Percentiles rank a stretch among this genome's conserved stretches.
Evolutionary conservation across 2,888 invertebrate genomes (phyloP).

Genomic region (Palloptera scutellata): DNA sequence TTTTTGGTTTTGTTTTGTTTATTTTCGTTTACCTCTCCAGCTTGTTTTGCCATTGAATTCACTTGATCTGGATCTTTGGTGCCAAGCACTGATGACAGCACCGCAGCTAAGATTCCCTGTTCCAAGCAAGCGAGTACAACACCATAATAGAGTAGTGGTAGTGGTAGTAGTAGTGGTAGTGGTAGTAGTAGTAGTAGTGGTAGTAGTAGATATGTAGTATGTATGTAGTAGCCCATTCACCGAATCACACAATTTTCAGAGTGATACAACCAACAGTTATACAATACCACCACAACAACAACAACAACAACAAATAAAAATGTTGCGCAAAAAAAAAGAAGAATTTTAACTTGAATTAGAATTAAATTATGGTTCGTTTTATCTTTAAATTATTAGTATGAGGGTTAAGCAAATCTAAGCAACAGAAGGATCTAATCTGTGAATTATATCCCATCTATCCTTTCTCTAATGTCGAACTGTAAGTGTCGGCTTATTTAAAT

Average conservation of each 20-base stretch:
- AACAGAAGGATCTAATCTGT: too few relatives aligned
- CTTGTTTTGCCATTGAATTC: slow-evolving; percentile 93
- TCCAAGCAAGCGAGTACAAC: slow-evolving; percentile 63
- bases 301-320: slow-evolving; percentile 6
- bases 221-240: slow-evolving; percentile 27
- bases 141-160: slow-evolving; percentile 35
- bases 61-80: slow-evolving; percentile 91
- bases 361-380: too few relatives aligned
- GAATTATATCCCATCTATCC: too few relatives aligned
- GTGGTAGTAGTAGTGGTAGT: too few relatives aligned
- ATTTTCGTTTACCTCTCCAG: slow-evolving; percentile 83
- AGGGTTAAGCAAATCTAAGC: too few relatives aligned
- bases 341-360: slow-evolving; percentile 11
- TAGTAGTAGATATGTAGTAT: slow-evolving; percentile 28
- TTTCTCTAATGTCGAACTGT: too few relatives aligned
- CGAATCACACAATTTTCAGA: slow-evolving; percentile 15
- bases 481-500: too few relatives aligned
- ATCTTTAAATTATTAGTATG: too few relatives aligned
- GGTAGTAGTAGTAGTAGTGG: too few relatives aligned
- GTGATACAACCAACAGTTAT: slow-evolving; percentile 2
- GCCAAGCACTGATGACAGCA: slow-evolving; percentile 90
- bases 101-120: slow-evolving; percentile 92
- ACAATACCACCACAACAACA: slow-evolving; percentile 23
- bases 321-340: slow-evolving; percentile 12
- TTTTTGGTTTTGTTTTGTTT: slow-evolving; percentile 7